These are phyloP conservation scores for Choreutis nemorana DNA, from an alignment of 2,888 invertebrate genomes.

Conservation along the genomic window DNA sequence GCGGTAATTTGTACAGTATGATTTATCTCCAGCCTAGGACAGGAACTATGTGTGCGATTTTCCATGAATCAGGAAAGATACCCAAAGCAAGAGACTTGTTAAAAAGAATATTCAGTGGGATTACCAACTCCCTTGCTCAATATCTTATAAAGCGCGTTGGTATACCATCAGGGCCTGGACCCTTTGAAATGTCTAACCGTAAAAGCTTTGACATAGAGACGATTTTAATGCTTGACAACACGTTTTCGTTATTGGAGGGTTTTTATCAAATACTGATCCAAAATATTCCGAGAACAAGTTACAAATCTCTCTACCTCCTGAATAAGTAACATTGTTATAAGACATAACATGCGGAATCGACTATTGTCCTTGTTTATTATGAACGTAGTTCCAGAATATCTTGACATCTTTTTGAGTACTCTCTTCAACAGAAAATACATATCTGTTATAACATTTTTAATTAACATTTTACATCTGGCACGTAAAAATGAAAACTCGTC, in stretches of 20 bases:
- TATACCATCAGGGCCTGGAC: constrained; percentile 9
- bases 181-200: constrained; percentile 2
- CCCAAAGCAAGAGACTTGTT: too few species aligned
- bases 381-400: background rate
- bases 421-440: background rate
- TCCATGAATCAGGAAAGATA: constrained; percentile 10
- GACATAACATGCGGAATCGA: background rate
- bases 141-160: constrained; percentile 8
- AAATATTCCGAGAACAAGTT: background rate
- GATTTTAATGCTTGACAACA: background rate
- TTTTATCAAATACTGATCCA: too few species aligned
- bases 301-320: background rate
- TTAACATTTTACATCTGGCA: background rate
- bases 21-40: constrained; percentile 7
- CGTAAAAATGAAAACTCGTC: background rate
- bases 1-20: constrained; percentile 7
- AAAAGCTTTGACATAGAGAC: background rate
- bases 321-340: background rate
- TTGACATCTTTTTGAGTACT: background rate
- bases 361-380: background rate
- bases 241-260: too few species aligned
- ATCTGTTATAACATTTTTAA: background rate
- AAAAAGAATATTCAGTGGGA: constrained; percentile 5
- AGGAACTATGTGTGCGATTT: constrained; percentile 7
- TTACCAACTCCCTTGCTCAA: background rate